phyloP scores from a whole-genome alignment of 2,113 vertebrate genomes.

The Gnathonemus echidnorhynchus region DNA sequence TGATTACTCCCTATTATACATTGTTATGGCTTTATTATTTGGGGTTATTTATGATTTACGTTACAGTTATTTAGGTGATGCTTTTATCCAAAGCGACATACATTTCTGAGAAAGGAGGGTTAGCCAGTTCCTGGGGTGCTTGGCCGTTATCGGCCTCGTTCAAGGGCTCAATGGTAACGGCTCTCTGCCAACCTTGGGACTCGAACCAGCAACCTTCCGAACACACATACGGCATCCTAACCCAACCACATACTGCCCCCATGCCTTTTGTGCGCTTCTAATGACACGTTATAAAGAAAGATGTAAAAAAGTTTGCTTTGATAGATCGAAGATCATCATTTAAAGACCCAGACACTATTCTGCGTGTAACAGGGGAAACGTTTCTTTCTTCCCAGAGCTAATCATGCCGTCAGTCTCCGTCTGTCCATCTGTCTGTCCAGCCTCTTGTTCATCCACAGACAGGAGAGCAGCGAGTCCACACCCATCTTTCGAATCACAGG shows the following conservation, averaged over 20 bases:
- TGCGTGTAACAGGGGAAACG: neutral
- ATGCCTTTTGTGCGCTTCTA: neutral
- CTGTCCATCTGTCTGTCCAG: neutral
- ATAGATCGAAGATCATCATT: neutral
- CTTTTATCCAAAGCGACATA: neutral
- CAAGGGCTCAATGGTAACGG: neutral
- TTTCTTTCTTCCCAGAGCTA: neutral
- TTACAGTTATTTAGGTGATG: neutral
- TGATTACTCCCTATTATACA: neutral
- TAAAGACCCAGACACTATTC: neutral
- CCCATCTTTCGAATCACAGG: neutral
- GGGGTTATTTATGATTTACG: neutral
- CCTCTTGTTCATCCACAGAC: neutral
- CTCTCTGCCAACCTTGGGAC: neutral
- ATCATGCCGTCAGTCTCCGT: neutral
- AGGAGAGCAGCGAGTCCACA: neutral
- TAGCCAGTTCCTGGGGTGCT: neutral
- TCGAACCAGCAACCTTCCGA: neutral
- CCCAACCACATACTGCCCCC: neutral
- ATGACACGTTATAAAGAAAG: neutral
- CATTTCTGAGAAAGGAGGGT: neutral
- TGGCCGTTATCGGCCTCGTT: neutral
- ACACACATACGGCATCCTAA: neutral
- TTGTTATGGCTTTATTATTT: neutral
- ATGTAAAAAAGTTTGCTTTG: too few species aligned